Evolutionary conservation across 2,797 vertebrate genomes (phyloP), one percentile per base, ranked within the genome.

Genomic region (Mycteria americana): DNA sequence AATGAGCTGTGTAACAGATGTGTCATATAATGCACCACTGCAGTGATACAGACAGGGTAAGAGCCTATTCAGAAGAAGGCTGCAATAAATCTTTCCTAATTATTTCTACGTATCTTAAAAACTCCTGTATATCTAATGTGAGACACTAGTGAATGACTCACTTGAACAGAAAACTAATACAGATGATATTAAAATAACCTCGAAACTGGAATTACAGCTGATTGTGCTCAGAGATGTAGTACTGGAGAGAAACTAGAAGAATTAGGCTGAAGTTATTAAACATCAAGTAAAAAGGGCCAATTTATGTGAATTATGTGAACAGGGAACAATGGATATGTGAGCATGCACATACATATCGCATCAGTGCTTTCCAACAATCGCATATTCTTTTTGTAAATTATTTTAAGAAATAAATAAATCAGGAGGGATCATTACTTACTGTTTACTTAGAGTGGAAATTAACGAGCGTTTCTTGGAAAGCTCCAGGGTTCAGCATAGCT

Each of bases 401-500:
- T 96, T 96, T 93, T 92, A 76, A 96, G 88, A 88, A 93, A 95
- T 85, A 89, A 96, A 96, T 96, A 91, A 91, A 93, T 96, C 96
- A 95, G 85, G 41, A 89, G 51, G 54, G 85, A 95, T 96, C 62
- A 93, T 95, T 96, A 81, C 85, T 96, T 96, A 93, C 91, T 93
- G 91, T 96, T 96, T 96, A 94, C 92, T 95, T 93, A 95, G 94
- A 96, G 69, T 86, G 82, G 89, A 95, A 96, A 96, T 96, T 96
- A 97, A 96, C 0, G 51, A 96, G 89, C 5, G 0, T 96, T 96
- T 95, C 96, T 93, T 97, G 96, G 94, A 96, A 97, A 96, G 95
- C 92, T 90, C 18, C 77, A 73, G 35, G 25, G 57, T 85, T 95
- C 80, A 95, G 77, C 82, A 96, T 90, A 94, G 95, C 94, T 96